Evolutionary conservation across 2,113 vertebrate genomes (phyloP), one percentile per base, ranked within the genome.

Genomic region (Alligator mississippiensis): DNA sequence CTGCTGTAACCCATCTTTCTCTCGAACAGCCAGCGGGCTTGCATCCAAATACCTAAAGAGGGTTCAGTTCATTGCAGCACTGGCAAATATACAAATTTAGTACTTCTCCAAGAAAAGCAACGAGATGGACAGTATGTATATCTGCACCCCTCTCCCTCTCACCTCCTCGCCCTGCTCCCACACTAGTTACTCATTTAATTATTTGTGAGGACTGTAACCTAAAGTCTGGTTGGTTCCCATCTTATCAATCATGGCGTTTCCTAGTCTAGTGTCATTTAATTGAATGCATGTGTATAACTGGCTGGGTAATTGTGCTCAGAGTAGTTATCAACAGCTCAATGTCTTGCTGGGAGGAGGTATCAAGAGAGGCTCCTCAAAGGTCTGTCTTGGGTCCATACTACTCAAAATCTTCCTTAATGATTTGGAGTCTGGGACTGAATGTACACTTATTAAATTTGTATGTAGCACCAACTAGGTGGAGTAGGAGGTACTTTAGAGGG

Each of bases 1-100:
- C 87, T 90, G 21, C 58, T 90, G 38, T 90, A 85, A 85, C n/a
- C 79, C 6, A 2, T 60, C 28, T 19, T 70, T 3, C 60, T 64
- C 55, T 84, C 83, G 59, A 82, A 15, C 62, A 80, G 77, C 28
- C 85, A 80, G 85, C 64, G 89, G 62, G 64, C 38, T 85, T 75
- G 64, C 57, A 54, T 75, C 57, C 75, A 70, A 4, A 28, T 34
- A 57, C 38, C 57, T 75, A 1, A 66, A 78, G 27, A 81, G 74
- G 28, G 28, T 2, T 17, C 9, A 77, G 80, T 77, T 74, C 77
- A 90, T 90, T 82, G 21, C 55, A 91, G 38, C 62, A 64, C 60
- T 21, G 17, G 55, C 62, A 77, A 34, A 68, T 3, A 11, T 90
- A 34, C 4, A 90, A 68, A 77, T 25, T 38, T 63, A 89, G 75